A percentile compares a stretch with the other conserved stretches of the same genome.
These are phyloP conservation scores for Daubentonia madagascariensis DNA, from an alignment of 2,113 vertebrate genomes.

Conservation along the genomic window DNA sequence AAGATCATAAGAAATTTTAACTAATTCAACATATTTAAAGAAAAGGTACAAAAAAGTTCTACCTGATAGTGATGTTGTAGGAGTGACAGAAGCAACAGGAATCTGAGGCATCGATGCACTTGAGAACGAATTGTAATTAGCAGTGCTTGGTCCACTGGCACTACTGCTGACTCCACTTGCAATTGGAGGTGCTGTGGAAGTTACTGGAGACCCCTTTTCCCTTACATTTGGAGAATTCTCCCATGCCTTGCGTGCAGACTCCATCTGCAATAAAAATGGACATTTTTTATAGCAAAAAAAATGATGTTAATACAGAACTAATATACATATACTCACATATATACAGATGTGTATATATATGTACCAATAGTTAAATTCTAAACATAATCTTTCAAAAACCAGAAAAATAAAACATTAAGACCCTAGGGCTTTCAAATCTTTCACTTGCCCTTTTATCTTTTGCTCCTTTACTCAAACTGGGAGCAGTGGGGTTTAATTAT, in stretches of 20 bases:
- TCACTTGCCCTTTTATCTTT: background rate
- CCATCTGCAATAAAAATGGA: conserved; percentile 88
- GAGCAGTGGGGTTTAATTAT: too few relatives aligned
- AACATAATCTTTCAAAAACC: background rate
- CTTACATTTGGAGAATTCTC: conserved; percentile 96
- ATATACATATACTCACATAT: background rate
- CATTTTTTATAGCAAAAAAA: background rate
- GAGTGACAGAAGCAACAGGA: conserved; percentile 97
- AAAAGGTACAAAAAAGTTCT: background rate
- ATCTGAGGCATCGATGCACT: conserved; percentile 96
- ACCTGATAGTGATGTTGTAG: conserved; percentile 96
- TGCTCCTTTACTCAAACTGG: background rate
- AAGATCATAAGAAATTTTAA: background rate
- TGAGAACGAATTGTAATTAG: conserved; percentile 95
- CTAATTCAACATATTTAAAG: background rate
- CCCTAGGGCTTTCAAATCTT: background rate
- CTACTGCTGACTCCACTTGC: conserved; percentile 78
- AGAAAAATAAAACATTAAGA: background rate
- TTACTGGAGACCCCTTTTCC: conserved; percentile 94
- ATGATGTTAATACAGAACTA: background rate
- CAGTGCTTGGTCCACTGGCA: conserved; percentile 82
- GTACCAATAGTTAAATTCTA: background rate
- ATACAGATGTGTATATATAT: accelerated
- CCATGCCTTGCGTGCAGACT: conserved; percentile 98
- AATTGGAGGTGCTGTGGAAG: conserved; percentile 92